Evolutionary conservation across 2,888 invertebrate species (phyloP), one percentile per base, ranked within the genome.

Genomic region (Melipona beecheii): DNA sequence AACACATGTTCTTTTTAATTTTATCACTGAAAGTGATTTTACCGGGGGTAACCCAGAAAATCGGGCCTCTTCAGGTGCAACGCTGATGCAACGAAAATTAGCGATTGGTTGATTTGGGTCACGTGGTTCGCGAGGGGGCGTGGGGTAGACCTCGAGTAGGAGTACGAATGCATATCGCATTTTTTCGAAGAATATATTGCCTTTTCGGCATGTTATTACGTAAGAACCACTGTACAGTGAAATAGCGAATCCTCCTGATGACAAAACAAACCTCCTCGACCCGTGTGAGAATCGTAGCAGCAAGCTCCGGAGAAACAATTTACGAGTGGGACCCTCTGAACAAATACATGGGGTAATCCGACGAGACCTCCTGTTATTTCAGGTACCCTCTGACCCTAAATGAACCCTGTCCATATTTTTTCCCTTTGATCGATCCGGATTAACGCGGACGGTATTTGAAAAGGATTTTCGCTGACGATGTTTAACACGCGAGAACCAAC

Each of bases 261-360:
- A 31, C 56, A 58, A 69, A 84, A 84, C 75, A 75, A 75, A 75
- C 72, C 68, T 36, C 50, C 43, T 62, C 50, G 72, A 72, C 19
- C 62, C 70, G 77, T 43, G 15, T 49, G 71, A 75, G 84, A 60
- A 72, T 68, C 58, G 78, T 64, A 71, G 66, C 70, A 66, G 24
- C 66, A 58, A 81, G 43, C 70, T 52, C 58, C 80, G 19, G 75
- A 80, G 78, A 85, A 91, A 88, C 87, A 86, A 88, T 89, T 79
- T 78, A 74, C 75, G 73, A 72, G 74, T 81, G 71, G 79, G 74
- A 82, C 89, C 83, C 85, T 84, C 86, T 84, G 86, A 86, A 86
- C 88, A 91, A 91, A 91, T 87, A 90, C 86, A 84, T 73, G 77
- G 87, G 71, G 87, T 91, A 91, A 91, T 91, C 91, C 90, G 81